A percentile compares a stretch with the other conserved stretches of the same genome.
Conservation (phyloP, 2,797 vertebrate species). For the Arctocebus calabarensis region DNA sequence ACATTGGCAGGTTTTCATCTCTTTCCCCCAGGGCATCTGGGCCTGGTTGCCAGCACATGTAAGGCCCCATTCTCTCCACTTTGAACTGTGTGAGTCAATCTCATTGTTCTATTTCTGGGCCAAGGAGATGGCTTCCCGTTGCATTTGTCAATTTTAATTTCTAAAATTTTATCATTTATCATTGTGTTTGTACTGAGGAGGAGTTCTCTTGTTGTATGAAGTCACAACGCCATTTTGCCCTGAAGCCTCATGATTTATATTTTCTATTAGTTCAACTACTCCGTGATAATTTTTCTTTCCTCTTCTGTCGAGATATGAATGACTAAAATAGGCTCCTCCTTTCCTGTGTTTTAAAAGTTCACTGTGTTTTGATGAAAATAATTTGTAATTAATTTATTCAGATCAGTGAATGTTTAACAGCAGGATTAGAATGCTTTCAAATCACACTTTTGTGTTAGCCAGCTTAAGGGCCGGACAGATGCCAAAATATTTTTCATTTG, state of each 20-base stretch:
- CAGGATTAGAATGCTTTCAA: constrained; percentile 74
- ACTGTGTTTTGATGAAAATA: constrained; percentile 61
- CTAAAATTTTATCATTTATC: not conserved
- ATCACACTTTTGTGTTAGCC: constrained; percentile 73
- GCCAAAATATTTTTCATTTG: constrained; percentile 82
- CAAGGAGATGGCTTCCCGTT: not conserved
- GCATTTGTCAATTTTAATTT: not conserved
- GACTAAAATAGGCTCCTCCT: not conserved
- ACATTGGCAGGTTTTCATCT: not conserved
- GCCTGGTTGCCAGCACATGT: not conserved
- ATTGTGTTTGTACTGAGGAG: not conserved
- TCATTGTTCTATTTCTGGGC: not conserved
- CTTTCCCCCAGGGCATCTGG: not conserved
- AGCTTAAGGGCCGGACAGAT: constrained; percentile 79
- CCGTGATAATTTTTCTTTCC: not conserved
- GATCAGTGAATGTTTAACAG: constrained; percentile 76
- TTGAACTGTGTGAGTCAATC: rapidly evolving
- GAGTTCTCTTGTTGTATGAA: not conserved
- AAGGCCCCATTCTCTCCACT: not conserved
- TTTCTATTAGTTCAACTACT: not conserved
- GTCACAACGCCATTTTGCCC: not conserved
- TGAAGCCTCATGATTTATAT: not conserved
- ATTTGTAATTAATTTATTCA: constrained; percentile 78
- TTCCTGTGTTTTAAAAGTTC: constrained; percentile 67
- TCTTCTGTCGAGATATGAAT: not conserved